Base-by-base conservation (phyloP, 2,888 invertebrate species). In the Bimastos eiseni region DNA sequence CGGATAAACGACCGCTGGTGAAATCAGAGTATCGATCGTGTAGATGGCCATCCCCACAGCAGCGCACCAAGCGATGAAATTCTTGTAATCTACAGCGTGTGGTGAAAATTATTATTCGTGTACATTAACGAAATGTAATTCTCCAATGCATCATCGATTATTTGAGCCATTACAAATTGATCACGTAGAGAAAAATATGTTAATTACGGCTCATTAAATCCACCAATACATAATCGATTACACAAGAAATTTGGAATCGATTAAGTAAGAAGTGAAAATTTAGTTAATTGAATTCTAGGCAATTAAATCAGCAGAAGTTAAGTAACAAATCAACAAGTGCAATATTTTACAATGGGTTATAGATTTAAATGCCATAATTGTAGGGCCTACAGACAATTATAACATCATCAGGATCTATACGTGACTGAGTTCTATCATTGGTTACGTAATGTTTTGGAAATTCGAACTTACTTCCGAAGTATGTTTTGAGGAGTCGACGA, bases 41-140 rank as follows among this genome's bases (percentile, higher is more conserved):
- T 36, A 36, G 86, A 86, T 15, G 33, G 86, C 86, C 21, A 86
- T 33, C 36, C 24, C 37, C 6, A 86, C 37, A 34, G 86, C 86
- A 86, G 86, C 86, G 86, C 86, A 36, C 86, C 86, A 86, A 86
- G 86, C 86, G 86, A 86, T 37, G 86, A 86, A 86, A 86, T 86
- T 86, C 36, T 37, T 86, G 0, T 3, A 13, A 86, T 86, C 86
- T 86, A 36, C 70, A n/a, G 70, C n/a, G n/a, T n/a, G n/a, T n/a
- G n/a, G n/a, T n/a, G n/a, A n/a, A n/a, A n/a, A n/a, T n/a, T n/a
- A n/a, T n/a, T n/a, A n/a, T n/a, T n/a, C n/a, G n/a, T n/a, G n/a
- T n/a, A n/a, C n/a, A n/a, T n/a, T n/a, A n/a, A 70, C 70, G 70
- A 70, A 70, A 0, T 17, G 17, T n/a, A 70, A 70, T 70, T 70